Conservation (phyloP, 2,113 vertebrate genomes). For the Lipotes vexillifer region DNA sequence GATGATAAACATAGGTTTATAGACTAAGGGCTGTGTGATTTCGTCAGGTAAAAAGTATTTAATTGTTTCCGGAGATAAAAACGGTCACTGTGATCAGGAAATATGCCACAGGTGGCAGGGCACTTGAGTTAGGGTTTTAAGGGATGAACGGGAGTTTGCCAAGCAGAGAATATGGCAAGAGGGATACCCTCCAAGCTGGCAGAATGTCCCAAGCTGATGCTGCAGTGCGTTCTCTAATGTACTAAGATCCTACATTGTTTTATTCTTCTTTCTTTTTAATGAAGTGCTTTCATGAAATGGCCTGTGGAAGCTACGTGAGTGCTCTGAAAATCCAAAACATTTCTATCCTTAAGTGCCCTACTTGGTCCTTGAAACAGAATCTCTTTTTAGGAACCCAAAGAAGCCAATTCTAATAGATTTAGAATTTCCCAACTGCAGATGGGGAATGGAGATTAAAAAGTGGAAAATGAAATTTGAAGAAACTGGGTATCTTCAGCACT, state of each 20-base stretch:
- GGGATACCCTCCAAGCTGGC: background rate
- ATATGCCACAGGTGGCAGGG: background rate
- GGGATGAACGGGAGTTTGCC: background rate
- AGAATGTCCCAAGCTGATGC: background rate
- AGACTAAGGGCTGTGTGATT: background rate
- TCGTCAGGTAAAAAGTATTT: background rate
- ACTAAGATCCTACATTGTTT: background rate
- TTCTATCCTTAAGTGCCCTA: background rate
- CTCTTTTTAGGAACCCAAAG: background rate
- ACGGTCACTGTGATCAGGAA: background rate
- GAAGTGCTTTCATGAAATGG: background rate
- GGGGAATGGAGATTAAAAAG: background rate
- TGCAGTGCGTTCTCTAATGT: fast-evolving
- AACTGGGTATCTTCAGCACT: fast-evolving
- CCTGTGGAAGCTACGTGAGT: background rate
- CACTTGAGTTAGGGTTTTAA: background rate
- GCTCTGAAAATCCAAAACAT: background rate
- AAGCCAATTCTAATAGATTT: background rate
- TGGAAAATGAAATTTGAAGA: background rate
- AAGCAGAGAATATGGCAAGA: background rate
- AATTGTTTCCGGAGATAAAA: background rate
- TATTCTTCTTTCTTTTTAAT: background rate
- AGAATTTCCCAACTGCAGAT: background rate
- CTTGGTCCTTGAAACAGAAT: background rate
- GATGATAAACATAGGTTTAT: background rate